Conservation (phyloP, 2,113 vertebrate species). For the Myocastor coypus region DNA sequence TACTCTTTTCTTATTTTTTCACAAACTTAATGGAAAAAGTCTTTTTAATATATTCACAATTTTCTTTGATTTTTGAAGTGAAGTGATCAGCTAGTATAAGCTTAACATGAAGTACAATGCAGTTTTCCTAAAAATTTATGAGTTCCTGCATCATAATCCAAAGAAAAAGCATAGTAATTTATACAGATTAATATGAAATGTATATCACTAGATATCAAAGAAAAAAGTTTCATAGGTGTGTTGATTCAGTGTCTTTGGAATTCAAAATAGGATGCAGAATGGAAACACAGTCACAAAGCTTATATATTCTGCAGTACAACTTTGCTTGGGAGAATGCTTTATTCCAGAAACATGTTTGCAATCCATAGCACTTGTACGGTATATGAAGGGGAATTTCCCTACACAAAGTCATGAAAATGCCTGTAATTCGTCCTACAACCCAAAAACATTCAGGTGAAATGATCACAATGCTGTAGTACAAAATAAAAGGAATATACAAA, state of each 20-base stretch:
- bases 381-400: not conserved
- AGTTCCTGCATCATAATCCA: slow-evolving; percentile 71
- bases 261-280: not conserved
- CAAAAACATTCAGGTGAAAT: not conserved
- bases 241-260: not conserved
- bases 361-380: not conserved
- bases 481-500: not conserved
- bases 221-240: not conserved
- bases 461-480: not conserved
- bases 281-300: not conserved
- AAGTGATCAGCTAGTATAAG: slow-evolving; percentile 91
- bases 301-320: not conserved
- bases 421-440: not conserved
- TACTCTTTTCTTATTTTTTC: slow-evolving; percentile 87
- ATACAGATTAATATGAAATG: not conserved
- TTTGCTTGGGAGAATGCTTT: not conserved
- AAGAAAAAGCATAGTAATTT: slow-evolving; percentile 47
- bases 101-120: slow-evolving; percentile 84
- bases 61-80: slow-evolving; percentile 98
- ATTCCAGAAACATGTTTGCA: not conserved
- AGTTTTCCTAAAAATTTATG: slow-evolving; percentile 81
- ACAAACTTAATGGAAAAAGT: slow-evolving; percentile 94
- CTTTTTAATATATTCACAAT: slow-evolving; percentile 94
- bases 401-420: not conserved
- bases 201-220: not conserved